Conservation (phyloP, 64 coral and sea anemone species). For the Actinia tenebrosa region DNA sequence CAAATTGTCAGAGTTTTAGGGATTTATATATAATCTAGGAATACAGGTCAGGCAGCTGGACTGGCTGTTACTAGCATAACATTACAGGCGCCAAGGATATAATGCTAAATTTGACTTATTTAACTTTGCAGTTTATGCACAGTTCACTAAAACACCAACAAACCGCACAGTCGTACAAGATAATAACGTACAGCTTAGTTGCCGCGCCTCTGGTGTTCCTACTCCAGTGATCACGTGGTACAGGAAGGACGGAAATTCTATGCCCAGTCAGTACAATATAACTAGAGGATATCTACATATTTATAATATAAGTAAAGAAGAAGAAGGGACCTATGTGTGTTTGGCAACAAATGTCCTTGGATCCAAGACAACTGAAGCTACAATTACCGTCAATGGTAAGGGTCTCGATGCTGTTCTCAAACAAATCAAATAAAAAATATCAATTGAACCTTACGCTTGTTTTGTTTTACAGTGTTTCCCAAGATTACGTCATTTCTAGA, state of each 20-base stretch:
- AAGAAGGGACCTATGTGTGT: constrained; percentile 36
- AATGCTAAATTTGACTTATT: not conserved
- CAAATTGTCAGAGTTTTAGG: no score
- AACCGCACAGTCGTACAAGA: constrained; percentile 7
- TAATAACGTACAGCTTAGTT: constrained; percentile 25
- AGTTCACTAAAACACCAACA: not conserved
- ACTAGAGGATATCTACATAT: constrained; percentile 7
- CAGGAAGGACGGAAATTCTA: constrained; percentile 15
- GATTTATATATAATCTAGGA: no score
- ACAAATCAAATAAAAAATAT: no score
- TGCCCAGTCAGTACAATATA: not conserved
- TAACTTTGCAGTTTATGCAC: not conserved
- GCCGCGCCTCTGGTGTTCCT: constrained; percentile 34
- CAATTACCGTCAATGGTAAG: constrained; percentile 25
- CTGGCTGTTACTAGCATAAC: no score
- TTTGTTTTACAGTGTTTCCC: not conserved
- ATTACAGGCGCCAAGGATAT: no score
- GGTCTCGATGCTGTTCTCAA: no score
- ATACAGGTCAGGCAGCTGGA: no score
- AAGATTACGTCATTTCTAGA: not conserved
- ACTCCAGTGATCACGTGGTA: constrained; percentile 33
- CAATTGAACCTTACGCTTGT: no score
- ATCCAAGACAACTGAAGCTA: constrained; percentile 10
- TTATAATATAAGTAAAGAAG: not conserved
- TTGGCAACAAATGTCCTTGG: constrained; percentile 24